A percentile compares a stretch with the other conserved stretches of the same genome.
phyloP scores from a whole-genome alignment of 2,113 vertebrate genomes.

The Chroicocephalus ridibundus region DNA sequence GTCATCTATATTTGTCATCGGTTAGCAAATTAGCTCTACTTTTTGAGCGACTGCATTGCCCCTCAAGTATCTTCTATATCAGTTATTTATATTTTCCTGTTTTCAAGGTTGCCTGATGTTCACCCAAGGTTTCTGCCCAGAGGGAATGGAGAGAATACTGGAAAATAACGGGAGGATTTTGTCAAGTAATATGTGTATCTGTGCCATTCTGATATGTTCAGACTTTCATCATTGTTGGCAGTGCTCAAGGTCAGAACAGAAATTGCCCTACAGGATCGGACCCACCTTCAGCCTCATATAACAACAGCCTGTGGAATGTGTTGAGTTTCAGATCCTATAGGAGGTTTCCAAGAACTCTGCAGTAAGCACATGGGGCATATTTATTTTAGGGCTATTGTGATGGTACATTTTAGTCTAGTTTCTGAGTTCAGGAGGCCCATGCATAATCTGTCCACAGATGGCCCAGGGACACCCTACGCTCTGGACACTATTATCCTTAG shows the following conservation, averaged over 20 bases:
- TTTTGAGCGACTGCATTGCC: background rate
- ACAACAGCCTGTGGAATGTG: background rate
- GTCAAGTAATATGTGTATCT: background rate
- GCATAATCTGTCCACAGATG: background rate
- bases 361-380: background rate
- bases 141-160: background rate
- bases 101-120: background rate
- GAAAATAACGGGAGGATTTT: background rate
- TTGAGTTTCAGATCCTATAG: background rate
- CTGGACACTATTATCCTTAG: accelerated
- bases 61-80: background rate
- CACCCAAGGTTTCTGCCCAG: background rate
- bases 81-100: background rate
- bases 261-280: background rate
- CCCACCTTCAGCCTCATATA: background rate
- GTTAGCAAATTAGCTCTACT: background rate
- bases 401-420: background rate
- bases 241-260: background rate
- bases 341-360: background rate
- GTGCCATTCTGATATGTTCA: background rate
- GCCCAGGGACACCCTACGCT: too few species aligned
- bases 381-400: background rate
- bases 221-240: background rate
- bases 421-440: background rate
- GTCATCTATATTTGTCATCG: background rate